Evolutionary conservation across 1,140 invertebrate species (phyloP), one percentile per base, ranked within the genome.

Genomic region (Atta texana): DNA sequence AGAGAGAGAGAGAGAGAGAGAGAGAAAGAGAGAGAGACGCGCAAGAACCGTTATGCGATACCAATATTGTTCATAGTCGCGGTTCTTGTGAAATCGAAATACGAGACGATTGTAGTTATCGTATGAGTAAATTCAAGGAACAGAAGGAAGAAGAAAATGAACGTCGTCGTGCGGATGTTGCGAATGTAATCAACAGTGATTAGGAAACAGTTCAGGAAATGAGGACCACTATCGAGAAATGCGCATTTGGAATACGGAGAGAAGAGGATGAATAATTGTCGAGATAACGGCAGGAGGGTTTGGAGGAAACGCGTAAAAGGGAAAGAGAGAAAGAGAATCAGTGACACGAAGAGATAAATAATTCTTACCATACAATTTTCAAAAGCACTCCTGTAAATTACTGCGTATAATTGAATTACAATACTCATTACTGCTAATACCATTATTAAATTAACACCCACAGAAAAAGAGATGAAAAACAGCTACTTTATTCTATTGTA

Each of bases 331-430:
- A 71, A 39, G 31, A 72, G 68, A 72, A 8, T 39, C 3, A 5
- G 8, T n/a, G 7, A 66, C 24, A 21, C 8, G 34, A 28, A 61
- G 39, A 85, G 31, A 34, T 24, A 69, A 85, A 31, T 21, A 82
- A 49, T 68, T 82, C 57, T 71, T 72, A 72, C 78, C 34, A 84
- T 34, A 87, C 78, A 57, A 51, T 87, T 87, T 71, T 77, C 88
- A 87, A 68, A 31, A 85, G 87, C 87, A 92, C 87, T 88, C 57
- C 18, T 92, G 88, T 91, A 92, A 91, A 89, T 88, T 92, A 91
- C 76, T 66, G 75, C 89, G 87, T 90, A 89, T 87, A 87, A 78
- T 78, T 82, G 51, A 89, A 78, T 81, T 69, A 59, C 77, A 86
- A 86, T 81, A 77, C 24, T 66, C 89, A 87, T 74, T 81, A 77